Evolutionary conservation across 2,888 invertebrate genomes (phyloP).

Genomic region (Unio delphinus): DNA sequence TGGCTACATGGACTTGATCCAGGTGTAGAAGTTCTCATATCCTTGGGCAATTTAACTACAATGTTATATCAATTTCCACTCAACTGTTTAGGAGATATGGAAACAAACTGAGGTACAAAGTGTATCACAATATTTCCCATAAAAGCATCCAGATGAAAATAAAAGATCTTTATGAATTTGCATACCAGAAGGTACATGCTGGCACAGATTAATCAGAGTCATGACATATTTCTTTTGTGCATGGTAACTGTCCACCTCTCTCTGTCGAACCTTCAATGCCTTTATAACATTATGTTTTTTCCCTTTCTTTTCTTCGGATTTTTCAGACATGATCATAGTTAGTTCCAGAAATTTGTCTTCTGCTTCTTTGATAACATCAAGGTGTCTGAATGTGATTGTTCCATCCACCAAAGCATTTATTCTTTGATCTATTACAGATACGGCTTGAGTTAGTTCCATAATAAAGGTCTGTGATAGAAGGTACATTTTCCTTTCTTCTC

Average conservation of each 20-base stretch:
- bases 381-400: conserved; percentile 10
- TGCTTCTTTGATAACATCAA: conserved; percentile 8
- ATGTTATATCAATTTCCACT: too few relatives aligned
- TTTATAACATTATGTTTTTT: not conserved
- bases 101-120: too few relatives aligned
- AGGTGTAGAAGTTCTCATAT: too few relatives aligned
- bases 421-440: not conserved
- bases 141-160: too few relatives aligned
- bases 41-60: too few relatives aligned
- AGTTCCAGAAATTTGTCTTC: conserved; percentile 10
- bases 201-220: conserved; percentile 2
- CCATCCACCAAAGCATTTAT: conserved; percentile 9
- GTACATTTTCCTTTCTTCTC: too few relatives aligned
- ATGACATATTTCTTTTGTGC: not conserved
- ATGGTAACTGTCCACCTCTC: conserved; percentile 3
- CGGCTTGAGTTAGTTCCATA: conserved; percentile 5
- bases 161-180: too few relatives aligned
- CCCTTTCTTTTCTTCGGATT: not conserved
- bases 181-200: not conserved
- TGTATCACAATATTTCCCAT: too few relatives aligned
- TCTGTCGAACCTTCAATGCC: conserved; percentile 1
- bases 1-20: too few relatives aligned
- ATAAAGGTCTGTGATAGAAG: not conserved
- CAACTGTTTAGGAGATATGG: too few relatives aligned
- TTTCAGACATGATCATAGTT: not conserved